phyloP scores from a whole-genome alignment of 2,797 vertebrate species.

The Bradypodion ventrale region DNA sequence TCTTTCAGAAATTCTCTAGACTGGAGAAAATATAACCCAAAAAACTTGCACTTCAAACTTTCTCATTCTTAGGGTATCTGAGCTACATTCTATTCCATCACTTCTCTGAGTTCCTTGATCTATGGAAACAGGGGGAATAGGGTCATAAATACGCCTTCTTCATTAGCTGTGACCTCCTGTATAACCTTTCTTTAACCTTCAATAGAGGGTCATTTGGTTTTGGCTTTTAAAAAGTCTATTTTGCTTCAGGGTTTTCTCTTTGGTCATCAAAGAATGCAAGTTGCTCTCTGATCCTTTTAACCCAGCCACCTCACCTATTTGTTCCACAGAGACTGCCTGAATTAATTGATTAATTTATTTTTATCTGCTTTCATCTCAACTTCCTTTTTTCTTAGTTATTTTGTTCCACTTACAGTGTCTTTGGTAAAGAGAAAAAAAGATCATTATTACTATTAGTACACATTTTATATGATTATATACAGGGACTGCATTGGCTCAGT shows the following conservation, averaged over 20 bases:
- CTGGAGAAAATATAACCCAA: no score
- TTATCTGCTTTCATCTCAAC: background rate
- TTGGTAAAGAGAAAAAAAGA: background rate
- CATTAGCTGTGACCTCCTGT: background rate
- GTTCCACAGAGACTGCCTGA: background rate
- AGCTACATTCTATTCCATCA: background rate
- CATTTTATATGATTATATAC: no score
- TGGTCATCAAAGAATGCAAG: conserved; percentile 8
- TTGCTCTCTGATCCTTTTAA: background rate
- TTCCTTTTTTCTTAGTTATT: background rate
- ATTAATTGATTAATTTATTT: background rate
- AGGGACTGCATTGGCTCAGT: no score
- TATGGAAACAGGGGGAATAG: background rate
- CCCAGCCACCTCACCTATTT: background rate
- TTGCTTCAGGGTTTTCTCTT: conserved; percentile 9
- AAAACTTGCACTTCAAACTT: background rate
- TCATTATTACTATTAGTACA: background rate
- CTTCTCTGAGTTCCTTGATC: background rate
- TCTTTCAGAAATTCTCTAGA: background rate
- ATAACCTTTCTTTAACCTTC: conserved; percentile 3
- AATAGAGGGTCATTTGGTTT: background rate
- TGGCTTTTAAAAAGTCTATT: background rate
- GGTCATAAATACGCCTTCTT: background rate
- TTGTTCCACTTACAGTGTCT: background rate
- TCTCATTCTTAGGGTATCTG: background rate